phyloP scores from a whole-genome alignment of 2,888 invertebrate species.

The Villa cingulata region DNA sequence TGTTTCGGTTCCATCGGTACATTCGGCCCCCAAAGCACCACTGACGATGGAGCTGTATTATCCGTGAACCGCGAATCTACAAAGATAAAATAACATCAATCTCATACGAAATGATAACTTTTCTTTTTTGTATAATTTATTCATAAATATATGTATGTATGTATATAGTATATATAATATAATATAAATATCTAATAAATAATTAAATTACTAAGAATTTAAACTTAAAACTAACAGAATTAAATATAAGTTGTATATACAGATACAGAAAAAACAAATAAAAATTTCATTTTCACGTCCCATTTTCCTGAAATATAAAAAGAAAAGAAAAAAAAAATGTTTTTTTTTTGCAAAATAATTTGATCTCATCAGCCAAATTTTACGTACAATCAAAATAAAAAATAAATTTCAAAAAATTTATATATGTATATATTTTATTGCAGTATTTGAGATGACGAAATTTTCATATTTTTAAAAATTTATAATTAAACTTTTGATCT shows the following conservation, averaged over 20 bases:
- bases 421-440: too few species aligned
- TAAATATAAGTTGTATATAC: conserved; percentile 5
- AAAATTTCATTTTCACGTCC: conserved; percentile 5
- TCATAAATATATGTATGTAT: too few species aligned
- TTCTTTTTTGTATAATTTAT: conserved; percentile 10
- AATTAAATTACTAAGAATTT: conserved; percentile 5
- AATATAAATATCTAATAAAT: conserved; percentile 5
- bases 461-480: background rate
- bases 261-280: conserved; percentile 6
- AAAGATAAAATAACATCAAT: conserved; percentile 17
- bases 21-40: conserved; percentile 10
- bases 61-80: conserved; percentile 32
- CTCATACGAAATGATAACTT: conserved; percentile 14
- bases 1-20: conserved; percentile 34
- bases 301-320: conserved; percentile 5
- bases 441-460: too few species aligned
- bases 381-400: too few species aligned
- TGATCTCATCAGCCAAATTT: conserved; percentile 17
- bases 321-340: conserved; percentile 5
- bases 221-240: conserved; percentile 3
- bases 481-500: background rate
- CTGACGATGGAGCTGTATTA: conserved; percentile 15
- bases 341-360: too few species aligned
- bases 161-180: conserved; percentile 8
- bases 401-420: too few species aligned